phyloP scores from a whole-genome alignment of 2,113 vertebrate genomes.

The Labrus mixtus region DNA sequence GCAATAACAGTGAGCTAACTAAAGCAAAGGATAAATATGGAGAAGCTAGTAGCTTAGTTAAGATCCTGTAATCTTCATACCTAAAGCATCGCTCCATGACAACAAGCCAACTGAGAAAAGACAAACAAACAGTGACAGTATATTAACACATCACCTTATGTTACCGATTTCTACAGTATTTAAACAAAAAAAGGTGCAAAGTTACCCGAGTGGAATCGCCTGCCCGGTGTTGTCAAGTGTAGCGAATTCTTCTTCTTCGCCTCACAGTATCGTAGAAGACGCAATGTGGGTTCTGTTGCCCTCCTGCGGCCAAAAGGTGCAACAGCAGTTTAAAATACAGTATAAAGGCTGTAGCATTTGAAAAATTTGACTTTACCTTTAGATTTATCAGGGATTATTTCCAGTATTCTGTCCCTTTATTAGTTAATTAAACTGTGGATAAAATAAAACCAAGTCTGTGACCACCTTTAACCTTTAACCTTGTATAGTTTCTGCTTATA shows the following conservation, averaged over 20 bases:
- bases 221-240: neutral
- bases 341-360: too few species aligned
- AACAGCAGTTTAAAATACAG: neutral
- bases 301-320: neutral
- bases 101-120: slow-evolving; percentile 51
- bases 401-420: too few species aligned
- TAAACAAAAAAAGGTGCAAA: accelerated
- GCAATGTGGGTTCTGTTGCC: neutral
- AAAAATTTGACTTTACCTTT: too few species aligned
- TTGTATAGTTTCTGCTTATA: too few species aligned
- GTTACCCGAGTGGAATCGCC: slow-evolving; percentile 11
- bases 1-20: slow-evolving; percentile 9
- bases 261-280: neutral
- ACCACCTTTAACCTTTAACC: too few species aligned
- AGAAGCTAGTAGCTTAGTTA: slow-evolving; percentile 42
- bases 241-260: slow-evolving; percentile 34
- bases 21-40: neutral
- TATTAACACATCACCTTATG: neutral
- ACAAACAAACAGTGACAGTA: slow-evolving; percentile 27
- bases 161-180: neutral
- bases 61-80: slow-evolving; percentile 41
- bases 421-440: too few species aligned
- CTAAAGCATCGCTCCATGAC: slow-evolving; percentile 71
- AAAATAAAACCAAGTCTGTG: too few species aligned
- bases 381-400: too few species aligned